Conservation (phyloP, 1,140 invertebrate genomes). For the Centruroides vittatus region DNA sequence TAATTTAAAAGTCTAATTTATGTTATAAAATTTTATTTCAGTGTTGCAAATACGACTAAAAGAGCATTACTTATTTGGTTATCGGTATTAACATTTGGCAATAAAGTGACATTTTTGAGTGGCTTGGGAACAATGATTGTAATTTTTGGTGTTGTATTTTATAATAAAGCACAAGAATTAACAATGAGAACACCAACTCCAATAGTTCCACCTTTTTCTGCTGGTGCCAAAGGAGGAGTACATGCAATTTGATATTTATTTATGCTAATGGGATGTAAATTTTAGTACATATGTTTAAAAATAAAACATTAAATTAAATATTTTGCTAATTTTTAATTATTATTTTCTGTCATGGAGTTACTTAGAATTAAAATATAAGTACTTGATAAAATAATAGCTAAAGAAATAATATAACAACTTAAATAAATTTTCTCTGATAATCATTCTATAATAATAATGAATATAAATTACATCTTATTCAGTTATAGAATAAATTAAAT, state of each 20-base stretch:
- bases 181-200: background rate
- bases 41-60: conserved; percentile 74
- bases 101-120: conserved; percentile 58
- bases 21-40: conserved; percentile 29
- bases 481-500: too few species aligned
- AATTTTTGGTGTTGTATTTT: conserved; percentile 59
- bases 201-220: background rate
- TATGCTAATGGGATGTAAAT: background rate
- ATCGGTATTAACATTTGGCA: conserved; percentile 63
- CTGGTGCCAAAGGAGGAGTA: conserved; percentile 2
- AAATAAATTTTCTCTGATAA: too few species aligned
- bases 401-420: too few species aligned
- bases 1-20: background rate
- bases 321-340: too few species aligned
- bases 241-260: conserved; percentile 6
- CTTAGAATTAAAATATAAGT: too few species aligned
- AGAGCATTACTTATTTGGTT: conserved; percentile 69
- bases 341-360: too few species aligned
- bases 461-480: too few species aligned
- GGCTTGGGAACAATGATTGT: conserved; percentile 58
- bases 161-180: conserved; percentile 36
- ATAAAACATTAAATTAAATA: too few species aligned
- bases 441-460: too few species aligned
- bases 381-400: too few species aligned
- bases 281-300: too few species aligned